Conservation (phyloP, 2,113 vertebrate species). For the Amblyornis subalaris region DNA sequence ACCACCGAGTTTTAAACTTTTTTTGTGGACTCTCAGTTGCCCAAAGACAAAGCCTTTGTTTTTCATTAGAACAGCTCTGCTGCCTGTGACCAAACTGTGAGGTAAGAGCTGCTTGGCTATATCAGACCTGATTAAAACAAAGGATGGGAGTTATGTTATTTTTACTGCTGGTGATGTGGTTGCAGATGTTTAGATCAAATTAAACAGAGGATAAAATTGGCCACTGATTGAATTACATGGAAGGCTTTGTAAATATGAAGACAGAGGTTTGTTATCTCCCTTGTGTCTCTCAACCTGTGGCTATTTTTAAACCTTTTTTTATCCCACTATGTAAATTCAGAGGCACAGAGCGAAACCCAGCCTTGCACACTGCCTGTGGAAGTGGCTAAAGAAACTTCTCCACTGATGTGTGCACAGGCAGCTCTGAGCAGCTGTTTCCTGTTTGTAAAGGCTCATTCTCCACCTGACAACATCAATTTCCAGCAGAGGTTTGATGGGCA, state of each 20-base stretch:
- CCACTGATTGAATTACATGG: constrained; percentile 11
- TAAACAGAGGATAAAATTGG: constrained; percentile 34
- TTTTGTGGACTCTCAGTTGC: not conserved
- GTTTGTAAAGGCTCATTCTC: constrained; percentile 63
- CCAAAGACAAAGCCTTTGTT: not conserved
- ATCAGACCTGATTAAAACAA: not conserved
- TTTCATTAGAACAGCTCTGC: not conserved
- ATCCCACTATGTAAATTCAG: not conserved
- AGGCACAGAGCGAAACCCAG: not conserved
- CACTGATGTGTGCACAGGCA: not conserved
- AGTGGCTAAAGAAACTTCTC: not conserved
- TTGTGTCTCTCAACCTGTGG: not conserved
- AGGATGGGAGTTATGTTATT: not conserved
- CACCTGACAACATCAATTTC: constrained; percentile 57
- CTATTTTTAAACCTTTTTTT: not conserved
- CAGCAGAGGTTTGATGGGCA: not conserved
- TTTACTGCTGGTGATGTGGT: not conserved
- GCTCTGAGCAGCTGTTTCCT: constrained; percentile 79
- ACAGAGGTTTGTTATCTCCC: not conserved
- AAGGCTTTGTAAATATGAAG: not conserved
- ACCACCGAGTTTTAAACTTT: not conserved
- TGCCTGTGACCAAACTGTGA: not conserved
- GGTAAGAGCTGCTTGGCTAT: not conserved
- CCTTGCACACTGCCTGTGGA: not conserved
- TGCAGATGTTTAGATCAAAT: constrained; percentile 36